These are phyloP conservation scores for Amphiprion percula DNA, from an alignment of 2,113 vertebrate species.

Conservation along the genomic window DNA sequence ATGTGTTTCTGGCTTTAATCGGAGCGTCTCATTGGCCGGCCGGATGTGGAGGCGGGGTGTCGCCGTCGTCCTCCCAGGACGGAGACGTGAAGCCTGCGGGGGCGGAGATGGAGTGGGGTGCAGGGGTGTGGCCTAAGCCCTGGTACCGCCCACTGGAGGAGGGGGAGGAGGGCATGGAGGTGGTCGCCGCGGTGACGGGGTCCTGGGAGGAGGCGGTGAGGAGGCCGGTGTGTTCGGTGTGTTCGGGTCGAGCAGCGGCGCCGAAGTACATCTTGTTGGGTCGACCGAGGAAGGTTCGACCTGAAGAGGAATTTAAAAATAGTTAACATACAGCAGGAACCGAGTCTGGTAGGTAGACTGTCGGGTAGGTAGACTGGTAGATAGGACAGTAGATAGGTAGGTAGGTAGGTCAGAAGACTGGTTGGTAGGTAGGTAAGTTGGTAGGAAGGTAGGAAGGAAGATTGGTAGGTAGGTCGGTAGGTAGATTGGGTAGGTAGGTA, in stretches of 20 bases:
- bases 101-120: constrained; percentile 88
- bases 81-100: constrained; percentile 78
- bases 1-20: not conserved
- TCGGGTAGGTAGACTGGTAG: too few species aligned
- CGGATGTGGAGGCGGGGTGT: constrained; percentile 3
- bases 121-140: constrained; percentile 92
- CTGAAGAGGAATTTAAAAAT: constrained; percentile 45
- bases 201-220: constrained; percentile 91
- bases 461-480: too few species aligned
- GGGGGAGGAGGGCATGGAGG: constrained; percentile 91
- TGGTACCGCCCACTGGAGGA: constrained; percentile 89
- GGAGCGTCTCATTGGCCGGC: not conserved
- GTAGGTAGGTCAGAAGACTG: too few species aligned
- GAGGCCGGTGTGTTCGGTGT: constrained; percentile 93
- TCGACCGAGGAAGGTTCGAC: constrained; percentile 93
- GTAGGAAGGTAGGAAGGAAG: too few species aligned
- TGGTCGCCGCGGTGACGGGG: constrained; percentile 79
- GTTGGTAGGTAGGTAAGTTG: too few species aligned
- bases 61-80: constrained; percentile 71
- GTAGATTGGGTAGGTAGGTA: too few species aligned
- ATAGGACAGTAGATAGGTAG: too few species aligned
- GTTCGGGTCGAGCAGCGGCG: constrained; percentile 83
- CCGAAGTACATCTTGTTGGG: constrained; percentile 93
- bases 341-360: too few species aligned
- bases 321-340: too few species aligned